Conservation (phyloP, 2,113 vertebrate genomes). For the Stomatorhinus ivindoensis region DNA sequence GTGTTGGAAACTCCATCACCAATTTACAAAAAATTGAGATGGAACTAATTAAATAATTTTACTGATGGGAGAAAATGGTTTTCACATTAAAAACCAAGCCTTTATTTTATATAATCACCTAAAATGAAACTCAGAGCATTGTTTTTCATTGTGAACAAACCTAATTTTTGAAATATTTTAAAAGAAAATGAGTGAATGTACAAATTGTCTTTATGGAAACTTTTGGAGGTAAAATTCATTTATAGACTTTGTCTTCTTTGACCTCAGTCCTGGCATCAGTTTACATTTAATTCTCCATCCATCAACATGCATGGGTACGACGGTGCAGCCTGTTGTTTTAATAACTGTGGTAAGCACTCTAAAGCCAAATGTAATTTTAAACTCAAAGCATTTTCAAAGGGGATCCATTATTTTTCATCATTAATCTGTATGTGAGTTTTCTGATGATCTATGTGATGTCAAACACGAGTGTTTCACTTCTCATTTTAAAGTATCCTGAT, state of each 20-base stretch:
- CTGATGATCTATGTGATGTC: background rate
- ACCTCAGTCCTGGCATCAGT: conserved; percentile 62
- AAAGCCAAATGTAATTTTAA: background rate
- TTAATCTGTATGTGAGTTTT: background rate
- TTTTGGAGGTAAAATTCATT: background rate
- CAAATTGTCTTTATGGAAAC: background rate
- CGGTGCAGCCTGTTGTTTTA: background rate
- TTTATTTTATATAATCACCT: background rate
- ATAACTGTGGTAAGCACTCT: background rate
- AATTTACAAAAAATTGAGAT: background rate
- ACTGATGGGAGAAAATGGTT: background rate
- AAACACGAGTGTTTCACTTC: background rate
- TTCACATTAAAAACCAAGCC: background rate
- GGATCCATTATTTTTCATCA: background rate
- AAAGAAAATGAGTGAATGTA: background rate
- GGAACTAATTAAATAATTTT: background rate
- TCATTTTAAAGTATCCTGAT: background rate
- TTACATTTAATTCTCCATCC: conserved; percentile 41
- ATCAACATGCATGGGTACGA: conserved; percentile 27
- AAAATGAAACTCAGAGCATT: background rate
- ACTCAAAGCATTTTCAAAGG: background rate
- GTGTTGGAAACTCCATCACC: background rate
- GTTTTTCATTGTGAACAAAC: background rate
- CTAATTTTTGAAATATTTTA: background rate
- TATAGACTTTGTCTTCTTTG: conserved; percentile 69